Conservation (phyloP, 2,113 vertebrate genomes). For the Callaeas wilsoni region DNA sequence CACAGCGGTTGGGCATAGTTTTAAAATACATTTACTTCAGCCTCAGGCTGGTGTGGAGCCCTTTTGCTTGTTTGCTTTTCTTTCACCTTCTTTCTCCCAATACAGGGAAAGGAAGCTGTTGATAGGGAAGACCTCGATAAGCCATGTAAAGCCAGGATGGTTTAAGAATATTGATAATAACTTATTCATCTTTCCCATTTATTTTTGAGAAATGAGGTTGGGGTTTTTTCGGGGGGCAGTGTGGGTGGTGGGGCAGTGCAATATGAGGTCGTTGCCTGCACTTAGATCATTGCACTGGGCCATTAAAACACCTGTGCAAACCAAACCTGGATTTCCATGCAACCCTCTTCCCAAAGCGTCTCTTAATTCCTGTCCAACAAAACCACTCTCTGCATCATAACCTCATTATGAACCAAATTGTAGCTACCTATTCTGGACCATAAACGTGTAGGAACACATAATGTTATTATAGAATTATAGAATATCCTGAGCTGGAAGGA, state of each 20-base stretch:
- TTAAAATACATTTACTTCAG: slow-evolving; percentile 53
- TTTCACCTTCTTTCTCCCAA: neutral
- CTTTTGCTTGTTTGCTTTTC: slow-evolving; percentile 35
- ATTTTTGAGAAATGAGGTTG: neutral
- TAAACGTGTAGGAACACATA: neutral
- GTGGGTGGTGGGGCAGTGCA: too few species aligned
- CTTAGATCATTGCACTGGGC: neutral
- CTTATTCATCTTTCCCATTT: neutral
- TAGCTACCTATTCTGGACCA: neutral
- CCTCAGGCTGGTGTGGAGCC: neutral
- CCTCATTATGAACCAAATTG: neutral
- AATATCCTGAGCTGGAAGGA: neutral
- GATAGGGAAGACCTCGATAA: neutral
- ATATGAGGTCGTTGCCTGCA: neutral
- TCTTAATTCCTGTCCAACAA: neutral
- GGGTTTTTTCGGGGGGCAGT: rapidly evolving
- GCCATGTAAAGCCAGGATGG: neutral
- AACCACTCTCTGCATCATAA: neutral
- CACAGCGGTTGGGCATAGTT: slow-evolving; percentile 21
- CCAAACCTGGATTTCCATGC: neutral
- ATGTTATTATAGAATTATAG: neutral
- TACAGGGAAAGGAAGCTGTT: neutral
- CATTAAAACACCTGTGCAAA: neutral
- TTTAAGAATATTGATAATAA: neutral
- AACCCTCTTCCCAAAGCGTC: neutral